These are phyloP conservation scores for Sepiola atlantica DNA, from an alignment of 2,888 invertebrate species.

Conservation along the genomic window DNA sequence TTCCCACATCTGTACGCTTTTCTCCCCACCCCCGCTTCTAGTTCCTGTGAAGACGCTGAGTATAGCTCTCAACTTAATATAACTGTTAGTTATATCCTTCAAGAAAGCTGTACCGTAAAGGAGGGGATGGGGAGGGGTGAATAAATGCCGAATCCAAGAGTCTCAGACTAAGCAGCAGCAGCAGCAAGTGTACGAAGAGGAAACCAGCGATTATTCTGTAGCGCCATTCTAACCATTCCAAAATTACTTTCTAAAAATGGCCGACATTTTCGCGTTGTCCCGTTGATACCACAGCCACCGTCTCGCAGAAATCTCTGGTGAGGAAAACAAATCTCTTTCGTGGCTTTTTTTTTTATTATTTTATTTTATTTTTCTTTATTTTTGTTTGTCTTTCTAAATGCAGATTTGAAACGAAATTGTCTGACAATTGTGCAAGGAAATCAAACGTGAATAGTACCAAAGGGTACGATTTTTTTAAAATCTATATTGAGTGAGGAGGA, in stretches of 20 bases:
- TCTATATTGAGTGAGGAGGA: not conserved
- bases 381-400: no score
- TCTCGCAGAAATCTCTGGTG: not conserved
- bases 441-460: not conserved
- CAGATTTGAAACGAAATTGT: not conserved
- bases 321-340: not conserved
- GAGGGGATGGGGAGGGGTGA: not conserved
- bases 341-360: not conserved
- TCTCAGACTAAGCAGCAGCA: not conserved
- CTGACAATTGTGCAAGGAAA: not conserved
- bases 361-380: not conserved
- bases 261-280: slow-evolving; percentile 12
- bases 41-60: slow-evolving; percentile 6
- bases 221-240: not conserved
- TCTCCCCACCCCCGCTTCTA: not conserved
- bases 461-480: not conserved
- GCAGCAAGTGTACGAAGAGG: not conserved
- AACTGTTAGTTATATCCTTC: not conserved
- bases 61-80: not conserved
- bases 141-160: not conserved
- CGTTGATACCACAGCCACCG: not conserved
- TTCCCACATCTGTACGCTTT: no score
- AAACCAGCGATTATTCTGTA: not conserved
- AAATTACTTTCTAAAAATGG: slow-evolving; percentile 8
- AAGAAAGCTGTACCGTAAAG: not conserved